Evolutionary conservation across 2,797 vertebrate species (phyloP).

Genomic region (Sebastes hopkinsi): DNA sequence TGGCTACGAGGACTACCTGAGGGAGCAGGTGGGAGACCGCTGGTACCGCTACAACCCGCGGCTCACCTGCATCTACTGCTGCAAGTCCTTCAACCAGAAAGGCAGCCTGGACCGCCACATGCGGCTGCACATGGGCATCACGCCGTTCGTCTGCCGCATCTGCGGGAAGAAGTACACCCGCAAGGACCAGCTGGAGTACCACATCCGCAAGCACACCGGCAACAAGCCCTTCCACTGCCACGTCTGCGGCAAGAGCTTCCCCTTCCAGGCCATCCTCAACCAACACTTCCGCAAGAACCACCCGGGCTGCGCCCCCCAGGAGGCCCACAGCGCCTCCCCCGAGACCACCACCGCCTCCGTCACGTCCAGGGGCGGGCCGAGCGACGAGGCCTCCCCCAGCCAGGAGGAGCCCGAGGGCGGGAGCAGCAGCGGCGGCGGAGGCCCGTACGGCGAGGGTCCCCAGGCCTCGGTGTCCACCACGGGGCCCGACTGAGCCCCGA

Average conservation of each 20-base stretch:
- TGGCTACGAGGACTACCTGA: conserved; percentile 95
- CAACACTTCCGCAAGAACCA: conserved; percentile 99
- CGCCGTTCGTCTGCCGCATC: conserved; percentile 96
- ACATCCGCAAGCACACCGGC: conserved; percentile 99
- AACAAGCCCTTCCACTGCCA: conserved; percentile 99
- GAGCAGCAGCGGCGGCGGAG: conserved; percentile 63
- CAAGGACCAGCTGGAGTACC: conserved; percentile 99
- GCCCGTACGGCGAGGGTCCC: conserved; percentile 83
- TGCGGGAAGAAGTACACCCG: conserved; percentile 99
- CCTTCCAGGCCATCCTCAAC: conserved; percentile 99
- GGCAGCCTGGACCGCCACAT: conserved; percentile 98
- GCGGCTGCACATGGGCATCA: conserved; percentile 99
- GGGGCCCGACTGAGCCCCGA: conserved; percentile 89
- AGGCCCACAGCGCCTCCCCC: conserved; percentile 94
- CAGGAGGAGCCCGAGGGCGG: conserved; percentile 87
- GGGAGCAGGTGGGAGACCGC: conserved; percentile 96
- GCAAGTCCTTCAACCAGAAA: conserved; percentile 99
- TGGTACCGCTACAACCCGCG: conserved; percentile 99
- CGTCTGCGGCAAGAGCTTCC: conserved; percentile 97
- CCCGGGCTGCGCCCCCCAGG: conserved; percentile 91
- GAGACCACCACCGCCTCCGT: conserved; percentile 90
- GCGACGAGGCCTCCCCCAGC: conserved; percentile 89
- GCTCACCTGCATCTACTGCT: conserved; percentile 98
- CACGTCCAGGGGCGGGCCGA: conserved; percentile 89
- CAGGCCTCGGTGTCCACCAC: conserved; percentile 97